A percentile compares a stretch with the other conserved stretches of the same genome.
phyloP scores from a whole-genome alignment of 2,113 vertebrate genomes.

The Lasiurus borealis region DNA sequence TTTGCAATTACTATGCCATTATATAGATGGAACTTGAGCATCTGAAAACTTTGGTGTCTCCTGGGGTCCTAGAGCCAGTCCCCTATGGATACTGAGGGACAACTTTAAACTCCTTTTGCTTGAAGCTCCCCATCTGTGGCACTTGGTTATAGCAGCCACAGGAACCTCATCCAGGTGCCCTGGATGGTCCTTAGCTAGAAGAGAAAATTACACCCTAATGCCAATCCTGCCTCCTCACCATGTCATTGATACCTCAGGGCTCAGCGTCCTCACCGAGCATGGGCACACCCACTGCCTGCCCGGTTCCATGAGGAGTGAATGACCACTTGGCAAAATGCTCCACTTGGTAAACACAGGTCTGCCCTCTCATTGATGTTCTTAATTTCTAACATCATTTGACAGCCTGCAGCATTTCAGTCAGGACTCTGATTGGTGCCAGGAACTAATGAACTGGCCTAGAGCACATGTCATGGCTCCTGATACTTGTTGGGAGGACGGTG shows the following conservation, averaged over 20 bases:
- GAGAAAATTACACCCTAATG: accelerated
- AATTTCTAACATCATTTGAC: neutral
- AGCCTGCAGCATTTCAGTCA: neutral
- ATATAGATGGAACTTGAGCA: neutral
- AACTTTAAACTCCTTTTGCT: neutral
- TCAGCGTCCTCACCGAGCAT: neutral
- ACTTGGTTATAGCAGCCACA: accelerated
- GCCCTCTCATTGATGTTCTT: neutral
- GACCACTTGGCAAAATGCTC: neutral
- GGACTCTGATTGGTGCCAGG: neutral
- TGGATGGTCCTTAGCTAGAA: neutral
- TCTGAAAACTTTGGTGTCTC: neutral
- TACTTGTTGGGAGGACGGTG: neutral
- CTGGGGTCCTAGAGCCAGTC: neutral
- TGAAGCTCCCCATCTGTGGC: neutral
- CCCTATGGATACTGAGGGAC: neutral
- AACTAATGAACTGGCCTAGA: neutral
- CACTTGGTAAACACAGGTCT: neutral
- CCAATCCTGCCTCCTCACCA: neutral
- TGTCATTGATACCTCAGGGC: neutral
- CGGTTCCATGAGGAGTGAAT: neutral
- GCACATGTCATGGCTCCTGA: neutral
- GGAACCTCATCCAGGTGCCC: neutral
- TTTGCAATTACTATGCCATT: neutral
- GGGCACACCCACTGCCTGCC: neutral